phyloP scores from a whole-genome alignment of 2,797 vertebrate genomes.

The Erpetoichthys calabaricus region DNA sequence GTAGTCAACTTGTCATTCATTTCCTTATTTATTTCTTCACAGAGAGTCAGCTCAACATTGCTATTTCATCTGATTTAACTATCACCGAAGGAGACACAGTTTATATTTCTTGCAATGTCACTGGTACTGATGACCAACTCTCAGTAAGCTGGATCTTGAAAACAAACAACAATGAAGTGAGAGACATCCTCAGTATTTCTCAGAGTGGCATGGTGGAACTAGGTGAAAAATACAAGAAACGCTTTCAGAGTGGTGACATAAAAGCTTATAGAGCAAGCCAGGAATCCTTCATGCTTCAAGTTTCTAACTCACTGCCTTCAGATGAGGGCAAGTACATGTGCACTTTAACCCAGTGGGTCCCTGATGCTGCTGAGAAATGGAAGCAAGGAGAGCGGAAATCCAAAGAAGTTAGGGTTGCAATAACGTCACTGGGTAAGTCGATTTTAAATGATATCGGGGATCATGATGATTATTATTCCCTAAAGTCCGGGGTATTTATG shows the following conservation, averaged over 20 bases:
- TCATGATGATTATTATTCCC: no score
- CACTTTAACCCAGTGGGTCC: conserved; percentile 51
- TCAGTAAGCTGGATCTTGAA: conserved; percentile 58
- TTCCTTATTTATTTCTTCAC: conserved; percentile 7
- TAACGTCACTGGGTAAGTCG: conserved; percentile 32
- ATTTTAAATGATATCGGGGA: no score
- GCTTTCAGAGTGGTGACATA: conserved; percentile 15
- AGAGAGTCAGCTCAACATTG: conserved; percentile 48
- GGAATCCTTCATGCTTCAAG: conserved; percentile 34
- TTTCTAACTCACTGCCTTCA: conserved; percentile 26
- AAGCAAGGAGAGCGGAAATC: conserved; percentile 27
- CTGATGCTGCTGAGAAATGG: conserved; percentile 15
- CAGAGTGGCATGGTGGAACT: conserved; percentile 30
- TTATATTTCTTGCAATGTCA: conserved; percentile 42
- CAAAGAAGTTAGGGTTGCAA: conserved; percentile 21
- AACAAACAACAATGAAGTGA: not conserved
- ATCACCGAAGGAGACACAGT: conserved; percentile 45
- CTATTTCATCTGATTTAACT: conserved; percentile 14
- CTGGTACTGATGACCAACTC: conserved; percentile 32
- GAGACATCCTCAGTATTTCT: conserved; percentile 40
- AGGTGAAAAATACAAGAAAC: conserved; percentile 13
- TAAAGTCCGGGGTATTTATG: no score
- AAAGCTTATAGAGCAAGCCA: conserved; percentile 21
- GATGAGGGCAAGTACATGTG: conserved; percentile 61
- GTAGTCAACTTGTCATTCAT: not conserved